Base-by-base conservation (phyloP, 2,888 invertebrate genomes). In the Galerucella nymphaeae region DNA sequence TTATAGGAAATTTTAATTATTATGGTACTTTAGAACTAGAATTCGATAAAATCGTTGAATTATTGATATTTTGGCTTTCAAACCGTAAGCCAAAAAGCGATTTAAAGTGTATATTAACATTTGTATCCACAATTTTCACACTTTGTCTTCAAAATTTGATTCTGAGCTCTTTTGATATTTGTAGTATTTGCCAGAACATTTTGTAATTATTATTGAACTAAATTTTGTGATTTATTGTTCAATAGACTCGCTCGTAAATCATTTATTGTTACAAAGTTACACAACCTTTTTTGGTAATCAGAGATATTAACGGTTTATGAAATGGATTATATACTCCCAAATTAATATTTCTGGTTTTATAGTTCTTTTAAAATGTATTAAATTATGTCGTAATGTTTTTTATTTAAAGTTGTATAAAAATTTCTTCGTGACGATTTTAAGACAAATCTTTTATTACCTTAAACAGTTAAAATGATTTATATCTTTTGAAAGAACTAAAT, bases 391-490 rank as follows among this genome's bases (percentile, higher is more conserved):
- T 23, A 58, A 58, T 23, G 30, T 5, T 30, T 30, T 13, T 23
- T 14, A 58, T 58, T 23, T 14, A 30, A 30, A 58, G 30, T 58
- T 58, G 14, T 58, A 14, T 30, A 30, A 30, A 58, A 30, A 53
- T 53, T 53, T 53, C 53, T 48, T 18, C 16, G 53, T 53, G 18
- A 18, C 9, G 30, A 58, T 58, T 58, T 58, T 14, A 1, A 59
- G 30, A 14, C 18, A 23, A 30, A 23, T 16, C 42, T 62, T 62
- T 62, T 62, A 62, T 62, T 62, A 42, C 42, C 42, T 62, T 11
- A 62, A 14, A 61, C 61, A 62, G 18, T 62, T 62, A 18, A 42
- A 38, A 42, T 62, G 61, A 62, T 62, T 62, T 62, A 62, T 62
- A 13, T 42, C 42, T 18, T 62, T 62, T 62, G 14, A 42, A n/a